These are phyloP conservation scores for Thecocarcelia acutangulata DNA, from an alignment of 2,888 invertebrate genomes.

Conservation along the genomic window DNA sequence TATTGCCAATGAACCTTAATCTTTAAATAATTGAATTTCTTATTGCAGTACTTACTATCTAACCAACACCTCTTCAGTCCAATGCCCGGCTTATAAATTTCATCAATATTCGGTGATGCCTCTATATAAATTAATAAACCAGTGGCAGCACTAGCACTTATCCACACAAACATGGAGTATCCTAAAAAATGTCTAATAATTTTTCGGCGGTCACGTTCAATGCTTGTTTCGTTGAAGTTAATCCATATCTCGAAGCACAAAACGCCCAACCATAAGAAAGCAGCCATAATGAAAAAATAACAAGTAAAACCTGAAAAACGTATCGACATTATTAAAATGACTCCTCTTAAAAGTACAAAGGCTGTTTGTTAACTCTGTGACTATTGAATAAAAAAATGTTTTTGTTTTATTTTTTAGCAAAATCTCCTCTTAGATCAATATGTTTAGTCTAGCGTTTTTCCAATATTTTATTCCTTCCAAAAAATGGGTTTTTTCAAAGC, in stretches of 20 bases:
- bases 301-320: constrained; percentile 67
- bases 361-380: too few species aligned
- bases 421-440: too few species aligned
- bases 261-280: constrained; percentile 91
- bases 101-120: constrained; percentile 39
- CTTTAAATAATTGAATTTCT: too few species aligned
- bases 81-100: constrained; percentile 81
- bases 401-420: neutral
- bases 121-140: constrained; percentile 71
- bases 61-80: constrained; percentile 82
- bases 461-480: too few species aligned
- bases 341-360: too few species aligned
- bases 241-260: constrained; percentile 92
- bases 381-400: too few species aligned
- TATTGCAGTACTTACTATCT: constrained; percentile 78
- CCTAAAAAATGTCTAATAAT: constrained; percentile 68
- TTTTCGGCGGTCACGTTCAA: constrained; percentile 19
- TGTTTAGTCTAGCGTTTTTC: too few species aligned
- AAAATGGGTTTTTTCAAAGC: too few species aligned
- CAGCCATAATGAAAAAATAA: constrained; percentile 88
- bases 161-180: constrained; percentile 72
- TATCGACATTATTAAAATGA: neutral
- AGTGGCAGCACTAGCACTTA: constrained; percentile 63
- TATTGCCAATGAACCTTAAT: too few species aligned
- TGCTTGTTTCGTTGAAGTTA: constrained; percentile 71